Conservation (phyloP, 2,888 invertebrate genomes). For the Anarsia innoxiella region DNA sequence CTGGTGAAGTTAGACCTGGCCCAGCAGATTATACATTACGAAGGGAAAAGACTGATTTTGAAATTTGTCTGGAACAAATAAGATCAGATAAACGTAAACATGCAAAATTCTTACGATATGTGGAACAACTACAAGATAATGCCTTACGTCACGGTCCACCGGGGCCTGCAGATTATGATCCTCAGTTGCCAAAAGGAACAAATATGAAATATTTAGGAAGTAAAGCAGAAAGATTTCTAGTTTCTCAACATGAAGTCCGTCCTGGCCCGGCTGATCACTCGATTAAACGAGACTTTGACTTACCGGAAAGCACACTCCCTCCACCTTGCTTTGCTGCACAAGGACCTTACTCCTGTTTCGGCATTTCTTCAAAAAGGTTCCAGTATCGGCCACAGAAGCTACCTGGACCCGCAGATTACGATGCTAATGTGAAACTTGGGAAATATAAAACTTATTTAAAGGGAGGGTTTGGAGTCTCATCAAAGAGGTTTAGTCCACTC, state of each 20-base stretch:
- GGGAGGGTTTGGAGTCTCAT: slow-evolving; percentile 43
- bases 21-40: slow-evolving; percentile 45
- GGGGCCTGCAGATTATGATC: slow-evolving; percentile 48
- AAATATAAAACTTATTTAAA: slow-evolving; percentile 31
- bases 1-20: slow-evolving; percentile 35
- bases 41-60: slow-evolving; percentile 23
- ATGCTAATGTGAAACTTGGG: slow-evolving; percentile 25
- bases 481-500: slow-evolving; percentile 37
- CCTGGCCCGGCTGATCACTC: slow-evolving; percentile 51
- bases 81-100: slow-evolving; percentile 39
- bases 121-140: slow-evolving; percentile 47
- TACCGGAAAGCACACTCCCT: slow-evolving; percentile 21
- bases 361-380: slow-evolving; percentile 44
- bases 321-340: slow-evolving; percentile 38
- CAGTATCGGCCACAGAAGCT: slow-evolving; percentile 33
- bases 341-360: slow-evolving; percentile 42
- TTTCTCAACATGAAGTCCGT: slow-evolving; percentile 20
- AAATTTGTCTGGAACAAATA: slow-evolving; percentile 44
- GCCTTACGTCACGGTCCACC: slow-evolving; percentile 41
- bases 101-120: slow-evolving; percentile 48
- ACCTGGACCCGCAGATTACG: slow-evolving; percentile 50
- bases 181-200: slow-evolving; percentile 31
- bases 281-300: slow-evolving; percentile 47
- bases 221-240: slow-evolving; percentile 38
- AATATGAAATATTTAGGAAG: slow-evolving; percentile 34